Evolutionary conservation across 2,113 vertebrate species (phyloP), one percentile per base, ranked within the genome.

Genomic region (Hylia prasina): DNA sequence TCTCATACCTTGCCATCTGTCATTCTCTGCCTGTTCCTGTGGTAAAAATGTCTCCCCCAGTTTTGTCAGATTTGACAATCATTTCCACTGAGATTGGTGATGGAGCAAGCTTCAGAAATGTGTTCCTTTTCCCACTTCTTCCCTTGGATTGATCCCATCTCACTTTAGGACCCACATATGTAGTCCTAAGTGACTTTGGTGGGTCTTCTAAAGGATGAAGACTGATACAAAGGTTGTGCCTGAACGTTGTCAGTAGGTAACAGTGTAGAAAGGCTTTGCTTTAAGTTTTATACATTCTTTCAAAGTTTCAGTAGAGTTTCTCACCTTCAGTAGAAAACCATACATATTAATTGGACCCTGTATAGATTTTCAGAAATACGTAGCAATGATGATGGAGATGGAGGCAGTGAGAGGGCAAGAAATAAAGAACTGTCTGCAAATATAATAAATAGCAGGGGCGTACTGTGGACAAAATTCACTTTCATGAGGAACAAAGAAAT

Each of bases 1-100:
- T 7, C 70, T 82, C 75, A 50, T 25, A 91, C 63, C 44, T 76
- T 94, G 56, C 91, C 87, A 95, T 94, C 96, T 97, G 95, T 83
- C 33, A 70, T 60, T 25, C 61, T 70, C 75, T 69, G 35, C 70
- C 51, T 91, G 66, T 88, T 93, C 51, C 64, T 24, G 13, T 2
- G 1, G 40, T 40, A 82, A 69, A 86, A 91, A 70, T 12, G 42
- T 35, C 47, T 94, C 58, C 35, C 27, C 2, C 31, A 51, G 23
- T 69, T 80, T 72, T 65, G 33, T 90, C 66, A 93, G 39, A 80
- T 88, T 87, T 72, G 48, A 57, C 53, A 90, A 28, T 72, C 68
- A 60, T 71, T 94, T 84, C 48, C 31, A 23, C 9, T 90, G 71
- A 90, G 71, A 54, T 4, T 77, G 58, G 23, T 47, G 63, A 61